phyloP scores from a whole-genome alignment of 2,113 vertebrate genomes.

The Phoenicopterus ruber region DNA sequence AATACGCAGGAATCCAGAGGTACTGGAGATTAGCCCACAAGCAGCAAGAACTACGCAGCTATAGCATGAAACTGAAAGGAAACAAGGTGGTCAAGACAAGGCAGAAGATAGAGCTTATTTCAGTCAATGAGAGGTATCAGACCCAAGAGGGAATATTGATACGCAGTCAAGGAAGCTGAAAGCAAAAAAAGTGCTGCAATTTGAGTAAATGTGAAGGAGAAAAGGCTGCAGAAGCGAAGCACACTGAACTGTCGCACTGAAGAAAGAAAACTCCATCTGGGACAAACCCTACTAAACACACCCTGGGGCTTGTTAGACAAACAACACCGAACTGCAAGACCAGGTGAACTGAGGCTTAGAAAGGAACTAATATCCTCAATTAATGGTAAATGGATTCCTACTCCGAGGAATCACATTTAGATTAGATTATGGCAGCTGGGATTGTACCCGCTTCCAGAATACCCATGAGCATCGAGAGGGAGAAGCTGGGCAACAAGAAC shows the following conservation, averaged over 20 bases:
- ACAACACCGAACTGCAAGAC: background rate
- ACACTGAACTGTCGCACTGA: background rate
- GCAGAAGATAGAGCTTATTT: background rate
- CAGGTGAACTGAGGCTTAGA: background rate
- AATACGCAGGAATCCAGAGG: background rate
- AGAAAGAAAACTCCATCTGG: background rate
- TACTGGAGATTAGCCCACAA: background rate
- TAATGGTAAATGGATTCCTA: background rate
- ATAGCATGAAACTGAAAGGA: background rate
- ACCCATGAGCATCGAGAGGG: background rate
- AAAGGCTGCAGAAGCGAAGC: background rate
- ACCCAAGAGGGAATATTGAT: background rate
- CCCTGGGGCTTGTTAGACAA: background rate
- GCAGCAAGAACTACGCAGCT: background rate
- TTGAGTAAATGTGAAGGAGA: background rate
- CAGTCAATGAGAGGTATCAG: background rate
- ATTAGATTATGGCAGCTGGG: background rate
- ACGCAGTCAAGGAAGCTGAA: background rate
- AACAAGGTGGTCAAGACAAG: background rate
- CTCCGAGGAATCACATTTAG: background rate
- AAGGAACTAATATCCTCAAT: background rate
- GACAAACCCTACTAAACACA: background rate
- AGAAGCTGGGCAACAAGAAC: fast-evolving
- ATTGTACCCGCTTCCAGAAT: background rate
- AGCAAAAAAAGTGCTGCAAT: background rate